Percentiles rank a stretch among this genome's conserved stretches.
Evolutionary conservation across 2,797 vertebrate species (phyloP).

Genomic region (Cottoperca gobio): DNA sequence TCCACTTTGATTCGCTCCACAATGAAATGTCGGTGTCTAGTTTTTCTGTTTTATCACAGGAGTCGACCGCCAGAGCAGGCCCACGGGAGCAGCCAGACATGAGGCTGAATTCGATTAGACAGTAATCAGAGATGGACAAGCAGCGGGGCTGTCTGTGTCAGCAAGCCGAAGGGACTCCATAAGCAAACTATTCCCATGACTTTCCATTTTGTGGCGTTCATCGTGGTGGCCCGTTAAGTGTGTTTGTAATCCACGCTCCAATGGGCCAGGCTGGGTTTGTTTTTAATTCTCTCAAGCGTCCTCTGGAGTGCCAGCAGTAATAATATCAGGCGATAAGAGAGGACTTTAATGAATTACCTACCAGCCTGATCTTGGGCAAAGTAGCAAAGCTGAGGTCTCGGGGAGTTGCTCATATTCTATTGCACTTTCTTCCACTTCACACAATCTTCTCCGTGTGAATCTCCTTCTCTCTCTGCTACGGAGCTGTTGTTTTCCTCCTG

Average conservation of each 20-base stretch:
- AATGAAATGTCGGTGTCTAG: conserved; percentile 80
- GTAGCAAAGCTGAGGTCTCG: conserved; percentile 34
- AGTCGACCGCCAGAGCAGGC: conserved; percentile 73
- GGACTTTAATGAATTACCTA: conserved; percentile 63
- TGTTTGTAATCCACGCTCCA: conserved; percentile 31
- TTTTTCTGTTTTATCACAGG: conserved; percentile 85
- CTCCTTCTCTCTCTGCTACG: conserved; percentile 23
- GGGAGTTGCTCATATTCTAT: conserved; percentile 45
- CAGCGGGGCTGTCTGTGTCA: conserved; percentile 56
- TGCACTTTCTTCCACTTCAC: conserved; percentile 37
- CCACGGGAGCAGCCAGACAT: conserved; percentile 80
- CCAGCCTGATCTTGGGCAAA: conserved; percentile 48
- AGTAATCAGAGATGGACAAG: conserved; percentile 81
- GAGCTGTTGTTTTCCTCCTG: conserved; percentile 60
- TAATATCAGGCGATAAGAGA: conserved; percentile 61
- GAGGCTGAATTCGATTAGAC: conserved; percentile 82
- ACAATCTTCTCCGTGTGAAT: conserved; percentile 8
- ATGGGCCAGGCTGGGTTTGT: conserved; percentile 28
- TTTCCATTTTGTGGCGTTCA: conserved; percentile 55
- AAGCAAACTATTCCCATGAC: conserved; percentile 67
- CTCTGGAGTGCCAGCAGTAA: conserved; percentile 45
- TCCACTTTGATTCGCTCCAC: conserved; percentile 72
- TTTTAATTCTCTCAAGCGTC: conserved; percentile 46
- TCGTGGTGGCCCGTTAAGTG: conserved; percentile 2
- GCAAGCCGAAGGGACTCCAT: conserved; percentile 63